These are phyloP conservation scores for Acleris laterana DNA, from an alignment of 2,888 invertebrate genomes.

Conservation along the genomic window DNA sequence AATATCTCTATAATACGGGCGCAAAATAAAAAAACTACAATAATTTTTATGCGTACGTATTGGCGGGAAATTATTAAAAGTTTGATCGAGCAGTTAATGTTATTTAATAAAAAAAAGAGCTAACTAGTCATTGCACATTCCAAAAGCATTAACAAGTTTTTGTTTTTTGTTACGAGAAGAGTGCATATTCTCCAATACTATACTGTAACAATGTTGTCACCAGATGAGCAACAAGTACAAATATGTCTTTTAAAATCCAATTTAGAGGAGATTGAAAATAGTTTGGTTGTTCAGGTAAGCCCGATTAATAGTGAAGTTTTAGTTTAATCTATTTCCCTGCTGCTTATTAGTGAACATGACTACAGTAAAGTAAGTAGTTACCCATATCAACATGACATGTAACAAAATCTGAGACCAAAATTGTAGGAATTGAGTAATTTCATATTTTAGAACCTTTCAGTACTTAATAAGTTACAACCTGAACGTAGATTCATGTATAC, in stretches of 20 bases:
- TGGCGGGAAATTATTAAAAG: constrained; percentile 20
- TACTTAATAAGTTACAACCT: too few species aligned
- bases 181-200: not conserved
- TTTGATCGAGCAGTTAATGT: not conserved
- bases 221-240: constrained; percentile 68
- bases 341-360: too few species aligned
- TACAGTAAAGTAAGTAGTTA: too few species aligned
- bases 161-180: not conserved
- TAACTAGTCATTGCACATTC: not conserved
- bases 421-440: too few species aligned
- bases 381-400: too few species aligned
- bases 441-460: too few species aligned
- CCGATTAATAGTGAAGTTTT: too few species aligned
- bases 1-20: too few species aligned
- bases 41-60: not conserved
- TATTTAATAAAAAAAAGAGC: too few species aligned
- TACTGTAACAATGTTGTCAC: constrained; percentile 61
- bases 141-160: not conserved
- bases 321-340: too few species aligned
- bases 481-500: too few species aligned
- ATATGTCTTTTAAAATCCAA: constrained; percentile 69
- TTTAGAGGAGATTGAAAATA: constrained; percentile 68
- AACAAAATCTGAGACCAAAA: too few species aligned
- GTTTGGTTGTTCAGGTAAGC: constrained; percentile 61
- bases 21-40: not conserved